These are phyloP conservation scores for Muntiacus reevesi DNA, from an alignment of 2,113 vertebrate genomes.

Conservation along the genomic window DNA sequence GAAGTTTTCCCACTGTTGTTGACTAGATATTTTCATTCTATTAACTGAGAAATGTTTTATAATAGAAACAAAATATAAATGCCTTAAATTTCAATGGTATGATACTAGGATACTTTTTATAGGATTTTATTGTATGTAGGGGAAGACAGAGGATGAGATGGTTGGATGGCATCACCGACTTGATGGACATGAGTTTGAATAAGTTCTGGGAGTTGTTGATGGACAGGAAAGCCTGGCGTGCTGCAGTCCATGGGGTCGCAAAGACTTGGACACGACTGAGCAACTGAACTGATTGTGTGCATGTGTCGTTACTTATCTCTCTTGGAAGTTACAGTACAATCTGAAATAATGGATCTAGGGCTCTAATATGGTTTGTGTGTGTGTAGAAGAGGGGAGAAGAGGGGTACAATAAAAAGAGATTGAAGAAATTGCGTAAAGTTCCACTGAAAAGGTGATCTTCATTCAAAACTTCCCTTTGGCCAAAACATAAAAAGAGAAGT, in stretches of 20 bases:
- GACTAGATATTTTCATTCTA: neutral
- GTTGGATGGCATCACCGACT: neutral
- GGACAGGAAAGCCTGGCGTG: neutral
- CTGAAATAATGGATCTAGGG: neutral
- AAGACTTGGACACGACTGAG: neutral
- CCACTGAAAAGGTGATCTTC: neutral
- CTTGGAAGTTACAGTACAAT: neutral
- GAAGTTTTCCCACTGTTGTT: neutral
- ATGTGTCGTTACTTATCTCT: neutral
- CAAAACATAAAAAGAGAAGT: neutral
- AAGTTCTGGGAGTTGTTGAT: neutral
- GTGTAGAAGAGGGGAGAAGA: accelerated
- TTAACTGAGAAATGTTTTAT: neutral
- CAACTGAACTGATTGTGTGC: neutral
- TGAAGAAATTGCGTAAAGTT: neutral
- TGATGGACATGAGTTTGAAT: neutral
- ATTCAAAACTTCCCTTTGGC: neutral
- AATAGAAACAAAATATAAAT: neutral
- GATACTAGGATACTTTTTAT: neutral
- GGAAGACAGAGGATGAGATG: neutral
- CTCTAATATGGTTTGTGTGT: neutral
- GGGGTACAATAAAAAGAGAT: neutral
- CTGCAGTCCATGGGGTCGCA: neutral
- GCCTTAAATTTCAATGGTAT: neutral
- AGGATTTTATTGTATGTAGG: neutral